Evolutionary conservation across 2,888 invertebrate genomes (phyloP), one percentile per base, ranked within the genome.

Genomic region (Pherbina coryleti): DNA sequence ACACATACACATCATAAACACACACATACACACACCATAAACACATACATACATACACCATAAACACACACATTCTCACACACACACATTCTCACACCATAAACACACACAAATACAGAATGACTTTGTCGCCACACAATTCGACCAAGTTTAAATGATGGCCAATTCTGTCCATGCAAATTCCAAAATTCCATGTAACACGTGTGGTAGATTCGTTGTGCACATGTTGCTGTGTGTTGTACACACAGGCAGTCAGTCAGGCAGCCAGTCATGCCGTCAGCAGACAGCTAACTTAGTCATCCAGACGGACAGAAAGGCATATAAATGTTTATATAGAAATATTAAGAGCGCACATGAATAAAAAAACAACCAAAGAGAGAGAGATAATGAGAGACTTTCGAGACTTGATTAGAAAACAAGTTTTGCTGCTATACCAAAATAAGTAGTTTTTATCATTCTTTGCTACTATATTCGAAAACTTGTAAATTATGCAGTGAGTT

Each of bases 171-270:
- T 73, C 49, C n/a, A 73, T 73, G 75, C 66, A 55, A 75, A 67
- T 75, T 75, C 55, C 67, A 37, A 75, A 73, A 75, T 75, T 75
- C 67, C 66, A 67, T 79, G 77, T 80, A 84, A 82, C 85, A 84
- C 85, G 84, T 85, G 84, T 83, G 82, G 83, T 85, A 19, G 66
- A n/a, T 64, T 22, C 55, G 37, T 67, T 83, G 83, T 83, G 82
- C 84, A 85, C 84, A 85, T 85, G 85, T 84, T 84, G 83, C 83
- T 84, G 81, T 80, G 81, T 72, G 81, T 57, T 34, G 8, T 49
- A 31, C 7, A 55, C 22, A 62, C 8, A 64, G 60, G 17, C 31
- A 76, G 22, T 51, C 51, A 53, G 14, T 57, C 64, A 66, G 74
- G 4, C 9, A 72, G 34, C 22, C 75, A 67, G 64, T n/a, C 11